Percentiles rank a stretch among this genome's conserved stretches.
phyloP scores from a whole-genome alignment of 1,140 invertebrate genomes.

The Drosophila melanica region DNA sequence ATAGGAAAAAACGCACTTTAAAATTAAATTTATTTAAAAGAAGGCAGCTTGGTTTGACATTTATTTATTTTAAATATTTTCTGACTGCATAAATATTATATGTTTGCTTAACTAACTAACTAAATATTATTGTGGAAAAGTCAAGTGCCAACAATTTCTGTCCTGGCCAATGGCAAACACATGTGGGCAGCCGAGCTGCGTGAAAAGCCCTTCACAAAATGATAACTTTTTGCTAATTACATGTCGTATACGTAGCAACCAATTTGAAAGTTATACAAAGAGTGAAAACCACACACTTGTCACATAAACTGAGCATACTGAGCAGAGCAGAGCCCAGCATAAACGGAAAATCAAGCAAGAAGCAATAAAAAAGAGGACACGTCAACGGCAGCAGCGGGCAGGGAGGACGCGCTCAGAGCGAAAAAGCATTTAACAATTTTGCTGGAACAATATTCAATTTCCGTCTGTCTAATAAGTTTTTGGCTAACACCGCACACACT shows the following conservation, averaged over 20 bases:
- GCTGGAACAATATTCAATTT: conserved; percentile 80
- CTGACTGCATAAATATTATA: too few relatives aligned
- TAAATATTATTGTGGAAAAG: too few relatives aligned
- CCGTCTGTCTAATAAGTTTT: conserved; percentile 81
- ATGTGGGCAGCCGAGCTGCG: neutral
- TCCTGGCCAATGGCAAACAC: neutral
- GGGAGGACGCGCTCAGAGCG: conserved; percentile 25
- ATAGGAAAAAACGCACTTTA: too few relatives aligned
- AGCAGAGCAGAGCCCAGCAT: neutral
- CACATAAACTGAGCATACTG: conserved; percentile 33
- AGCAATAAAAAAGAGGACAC: conserved; percentile 38
- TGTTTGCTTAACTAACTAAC: too few relatives aligned
- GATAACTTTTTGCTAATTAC: conserved; percentile 56
- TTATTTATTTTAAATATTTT: too few relatives aligned
- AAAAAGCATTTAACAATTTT: conserved; percentile 74
- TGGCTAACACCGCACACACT: conserved; percentile 55
- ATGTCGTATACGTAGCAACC: conserved; percentile 39
- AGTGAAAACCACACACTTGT: conserved; percentile 54
- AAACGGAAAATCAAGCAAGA: conserved; percentile 18
- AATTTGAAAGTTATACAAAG: conserved; percentile 41
- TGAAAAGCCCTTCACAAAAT: conserved; percentile 17
- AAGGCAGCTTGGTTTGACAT: too few relatives aligned
- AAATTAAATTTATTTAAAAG: too few relatives aligned
- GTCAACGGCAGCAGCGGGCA: conserved; percentile 45
- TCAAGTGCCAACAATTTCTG: neutral